Evolutionary conservation across 30 jellyfish, hydroid and myxozoan species (phyloP).

Genomic region (Rhopilema esculentum): DNA sequence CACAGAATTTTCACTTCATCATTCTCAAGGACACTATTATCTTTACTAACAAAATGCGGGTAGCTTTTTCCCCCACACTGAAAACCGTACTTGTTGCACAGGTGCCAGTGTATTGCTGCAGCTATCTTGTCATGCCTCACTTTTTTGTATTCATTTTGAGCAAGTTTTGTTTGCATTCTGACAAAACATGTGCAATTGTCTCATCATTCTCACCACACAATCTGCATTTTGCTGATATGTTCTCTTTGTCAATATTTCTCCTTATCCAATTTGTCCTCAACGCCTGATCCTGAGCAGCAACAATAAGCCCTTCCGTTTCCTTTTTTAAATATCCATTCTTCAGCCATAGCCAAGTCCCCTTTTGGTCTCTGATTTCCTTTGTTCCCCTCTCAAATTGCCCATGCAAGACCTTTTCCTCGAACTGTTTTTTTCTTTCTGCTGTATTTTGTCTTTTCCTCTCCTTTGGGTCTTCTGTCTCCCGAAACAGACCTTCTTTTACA

Average conservation of each 20-base stretch:
- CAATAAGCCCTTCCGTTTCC: background rate
- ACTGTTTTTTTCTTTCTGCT: background rate
- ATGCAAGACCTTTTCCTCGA: background rate
- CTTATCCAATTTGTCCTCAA: background rate
- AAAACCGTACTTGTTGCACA: slow-evolving; percentile 1
- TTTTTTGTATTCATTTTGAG: slow-evolving; percentile 14
- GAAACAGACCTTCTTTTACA: background rate
- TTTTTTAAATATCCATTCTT: background rate
- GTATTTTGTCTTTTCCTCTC: background rate
- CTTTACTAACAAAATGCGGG: background rate
- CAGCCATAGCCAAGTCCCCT: background rate
- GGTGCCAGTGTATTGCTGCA: background rate
- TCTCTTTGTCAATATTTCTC: slow-evolving; percentile 12
- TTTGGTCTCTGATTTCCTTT: background rate
- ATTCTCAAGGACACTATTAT: background rate
- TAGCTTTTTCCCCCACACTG: background rate
- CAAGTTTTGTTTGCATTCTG: slow-evolving; percentile 8
- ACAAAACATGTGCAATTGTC: slow-evolving; percentile 6
- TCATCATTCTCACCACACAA: slow-evolving; percentile 17
- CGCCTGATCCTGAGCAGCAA: background rate
- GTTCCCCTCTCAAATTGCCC: background rate
- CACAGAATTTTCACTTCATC: background rate
- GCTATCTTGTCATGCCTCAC: slow-evolving; percentile 17
- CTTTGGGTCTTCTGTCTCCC: background rate
- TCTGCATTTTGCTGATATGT: slow-evolving; percentile 30